Conservation (phyloP, 1,140 invertebrate species). For the Zelostemma sp. region DNA sequence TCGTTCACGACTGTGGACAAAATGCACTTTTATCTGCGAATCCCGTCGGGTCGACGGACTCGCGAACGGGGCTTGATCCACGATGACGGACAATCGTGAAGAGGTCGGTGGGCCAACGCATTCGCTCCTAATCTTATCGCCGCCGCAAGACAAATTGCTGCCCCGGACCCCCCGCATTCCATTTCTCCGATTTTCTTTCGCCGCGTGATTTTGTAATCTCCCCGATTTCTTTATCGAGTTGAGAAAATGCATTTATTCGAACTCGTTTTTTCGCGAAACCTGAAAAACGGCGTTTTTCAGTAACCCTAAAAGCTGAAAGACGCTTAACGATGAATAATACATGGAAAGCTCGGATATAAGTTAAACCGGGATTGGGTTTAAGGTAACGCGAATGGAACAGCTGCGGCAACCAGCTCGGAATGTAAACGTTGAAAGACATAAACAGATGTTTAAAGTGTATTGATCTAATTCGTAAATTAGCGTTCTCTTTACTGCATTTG, state of each 20-base stretch:
- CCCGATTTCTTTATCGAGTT: no score
- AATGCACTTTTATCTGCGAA: conserved; percentile 56
- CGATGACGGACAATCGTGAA: conserved; percentile 12
- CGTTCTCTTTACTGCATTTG: not conserved
- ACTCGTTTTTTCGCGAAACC: no score
- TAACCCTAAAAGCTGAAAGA: no score
- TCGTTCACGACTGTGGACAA: conserved; percentile 21
- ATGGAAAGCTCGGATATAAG: conserved; percentile 2
- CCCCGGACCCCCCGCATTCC: conserved; percentile 7
- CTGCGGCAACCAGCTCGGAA: not conserved
- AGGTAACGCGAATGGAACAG: conserved; percentile 1
- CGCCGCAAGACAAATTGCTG: conserved; percentile 30
- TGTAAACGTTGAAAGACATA: not conserved
- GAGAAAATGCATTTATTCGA: no score
- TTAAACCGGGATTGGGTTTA: not conserved
- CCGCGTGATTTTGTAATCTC: no score
- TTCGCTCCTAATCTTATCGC: conserved; percentile 53
- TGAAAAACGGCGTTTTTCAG: no score
- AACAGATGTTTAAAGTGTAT: not conserved
- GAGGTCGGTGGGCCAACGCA: conserved; percentile 26
- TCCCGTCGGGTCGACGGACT: conserved; percentile 47
- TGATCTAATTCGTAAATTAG: not conserved
- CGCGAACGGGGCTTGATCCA: conserved; percentile 15
- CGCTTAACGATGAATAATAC: not conserved
- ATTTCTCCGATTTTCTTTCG: not conserved